Base-by-base conservation (phyloP, 2,113 vertebrate genomes). In the Nanorana parkeri region DNA sequence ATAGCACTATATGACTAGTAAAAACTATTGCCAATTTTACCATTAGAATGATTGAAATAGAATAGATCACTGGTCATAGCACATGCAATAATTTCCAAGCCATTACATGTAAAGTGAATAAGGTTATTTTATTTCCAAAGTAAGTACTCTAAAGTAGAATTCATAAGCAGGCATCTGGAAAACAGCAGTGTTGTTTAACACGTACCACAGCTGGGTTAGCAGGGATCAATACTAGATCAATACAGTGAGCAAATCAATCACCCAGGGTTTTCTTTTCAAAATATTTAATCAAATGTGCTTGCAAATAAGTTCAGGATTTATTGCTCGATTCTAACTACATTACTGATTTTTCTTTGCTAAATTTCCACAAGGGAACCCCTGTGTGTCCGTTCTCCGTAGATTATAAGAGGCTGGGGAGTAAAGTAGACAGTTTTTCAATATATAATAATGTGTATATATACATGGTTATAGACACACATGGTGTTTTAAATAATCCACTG, bases 271-370 rank as follows among this genome's bases (percentile, higher is more conserved):
- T 95, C 95, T 96, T 96, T 93, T 91, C 88, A 89, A 95, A 96
- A 95, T 96, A 95, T 95, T 96, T 96, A 95, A 95, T 97, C 96
- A 96, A 95, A 95, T 93, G 94, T 88, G 91, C 89, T 96, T 92
- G 93, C 92, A 93, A 95, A 95, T 94, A 95, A 95, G 93, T 94
- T 88, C 81, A 93, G 91, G 94, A 95, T 95, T 95, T 95, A 95
- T 93, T 93, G 93, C 90, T 93, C 91, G 93, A 92, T 90, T 92
- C 93, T 92, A 91, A 96, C 94, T 95, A 94, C 93, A 94, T 95
- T 95, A 95, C 94, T 93, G 94, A 96, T 96, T 95, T 96, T 94
- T 93, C 90, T 94, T 92, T 94, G 95, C 93, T 91, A 88, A 89
- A 91, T 89, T 92, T 90, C 91, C 93, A 94, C 94, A 89, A 86